Percentiles rank a stretch among this genome's conserved stretches.
Evolutionary conservation across 30 jellyfish, hydroid and myxozoan species (phyloP).

Genomic region (Turritopsis dohrnii): DNA sequence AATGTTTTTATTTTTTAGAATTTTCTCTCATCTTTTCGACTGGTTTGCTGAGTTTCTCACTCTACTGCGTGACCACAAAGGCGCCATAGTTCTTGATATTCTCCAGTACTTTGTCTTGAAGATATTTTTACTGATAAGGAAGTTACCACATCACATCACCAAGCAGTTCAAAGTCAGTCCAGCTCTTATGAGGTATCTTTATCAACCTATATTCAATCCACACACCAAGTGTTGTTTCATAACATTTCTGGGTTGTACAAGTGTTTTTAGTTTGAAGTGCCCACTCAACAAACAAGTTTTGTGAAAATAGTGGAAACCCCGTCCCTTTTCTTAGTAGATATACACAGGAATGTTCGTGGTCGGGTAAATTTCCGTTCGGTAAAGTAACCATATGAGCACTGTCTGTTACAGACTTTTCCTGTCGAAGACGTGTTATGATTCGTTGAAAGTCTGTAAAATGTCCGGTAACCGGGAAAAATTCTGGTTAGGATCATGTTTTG

Average conservation of each 20-base stretch:
- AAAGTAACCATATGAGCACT: no score
- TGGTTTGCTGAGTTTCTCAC: conserved; percentile 24
- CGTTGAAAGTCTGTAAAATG: no score
- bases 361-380: no score
- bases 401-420: no score
- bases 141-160: background rate
- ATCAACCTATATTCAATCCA: background rate
- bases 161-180: background rate
- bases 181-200: background rate
- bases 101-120: conserved; percentile 8
- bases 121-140: conserved; percentile 6
- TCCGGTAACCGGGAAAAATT: no score
- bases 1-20: conserved; percentile 7
- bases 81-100: background rate
- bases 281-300: no score
- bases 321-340: no score
- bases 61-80: conserved; percentile 1
- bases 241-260: background rate
- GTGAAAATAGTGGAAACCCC: no score
- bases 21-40: conserved; percentile 15
- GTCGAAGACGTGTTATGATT: no score
- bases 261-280: no score
- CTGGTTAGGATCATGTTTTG: no score
- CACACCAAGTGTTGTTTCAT: background rate
- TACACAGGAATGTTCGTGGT: no score